Percentiles rank a stretch among this genome's conserved stretches.
Evolutionary conservation across 2,113 vertebrate species (phyloP).

Genomic region (Antigone vipio): DNA sequence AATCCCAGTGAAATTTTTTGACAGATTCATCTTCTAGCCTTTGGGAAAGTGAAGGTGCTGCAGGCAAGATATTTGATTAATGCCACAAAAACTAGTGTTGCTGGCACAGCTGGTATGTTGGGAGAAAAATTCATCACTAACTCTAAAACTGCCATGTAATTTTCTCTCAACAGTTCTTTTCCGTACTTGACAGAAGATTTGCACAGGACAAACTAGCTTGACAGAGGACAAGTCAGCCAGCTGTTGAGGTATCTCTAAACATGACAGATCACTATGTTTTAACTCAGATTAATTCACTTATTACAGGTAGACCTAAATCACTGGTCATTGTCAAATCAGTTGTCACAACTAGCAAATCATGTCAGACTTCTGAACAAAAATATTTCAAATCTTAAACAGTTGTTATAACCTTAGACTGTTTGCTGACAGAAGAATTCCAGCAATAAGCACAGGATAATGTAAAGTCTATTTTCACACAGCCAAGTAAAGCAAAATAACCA

Average conservation of each 20-base stretch:
- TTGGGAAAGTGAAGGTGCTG: constrained; percentile 80
- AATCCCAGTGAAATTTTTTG: constrained; percentile 78
- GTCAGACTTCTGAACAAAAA: constrained; percentile 76
- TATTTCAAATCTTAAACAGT: constrained; percentile 63
- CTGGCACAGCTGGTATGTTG: constrained; percentile 86
- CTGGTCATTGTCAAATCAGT: constrained; percentile 86
- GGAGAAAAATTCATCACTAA: constrained; percentile 85
- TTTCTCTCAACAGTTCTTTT: constrained; percentile 77
- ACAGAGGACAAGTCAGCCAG: constrained; percentile 89
- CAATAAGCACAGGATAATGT: background rate
- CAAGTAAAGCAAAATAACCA: background rate
- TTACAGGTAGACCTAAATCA: constrained; percentile 85
- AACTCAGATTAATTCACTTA: constrained; percentile 89
- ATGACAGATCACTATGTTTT: constrained; percentile 91
- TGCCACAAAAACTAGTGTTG: constrained; percentile 81
- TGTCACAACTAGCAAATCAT: constrained; percentile 81
- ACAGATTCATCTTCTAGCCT: constrained; percentile 82
- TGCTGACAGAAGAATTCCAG: constrained; percentile 34
- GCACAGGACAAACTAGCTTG: constrained; percentile 88
- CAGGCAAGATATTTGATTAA: constrained; percentile 85
- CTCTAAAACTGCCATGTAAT: constrained; percentile 81
- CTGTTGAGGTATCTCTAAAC: constrained; percentile 86
- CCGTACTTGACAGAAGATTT: constrained; percentile 86
- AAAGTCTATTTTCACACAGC: background rate
- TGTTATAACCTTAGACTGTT: constrained; percentile 43